Evolutionary conservation across 2,797 vertebrate species (phyloP).

Genomic region (Tenualosa thibaudeaui): DNA sequence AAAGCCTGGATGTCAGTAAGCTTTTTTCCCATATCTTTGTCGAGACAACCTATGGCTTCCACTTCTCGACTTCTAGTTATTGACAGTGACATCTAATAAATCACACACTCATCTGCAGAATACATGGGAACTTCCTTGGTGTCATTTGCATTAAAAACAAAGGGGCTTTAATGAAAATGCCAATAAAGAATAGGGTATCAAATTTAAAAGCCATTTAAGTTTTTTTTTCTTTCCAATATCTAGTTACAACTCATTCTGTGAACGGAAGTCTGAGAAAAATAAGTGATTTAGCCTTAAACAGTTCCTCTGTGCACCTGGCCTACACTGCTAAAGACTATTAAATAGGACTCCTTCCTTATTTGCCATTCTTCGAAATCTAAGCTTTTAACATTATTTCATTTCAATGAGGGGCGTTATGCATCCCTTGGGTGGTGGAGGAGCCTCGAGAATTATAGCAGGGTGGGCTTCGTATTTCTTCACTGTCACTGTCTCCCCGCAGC

Average conservation of each 20-base stretch:
- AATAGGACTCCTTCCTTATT: not conserved
- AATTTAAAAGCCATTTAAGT: not conserved
- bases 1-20: not conserved
- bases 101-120: not conserved
- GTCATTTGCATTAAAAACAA: conserved; percentile 1
- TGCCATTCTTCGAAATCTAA: not conserved
- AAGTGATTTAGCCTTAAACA: conserved; percentile 3
- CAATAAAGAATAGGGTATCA: not conserved
- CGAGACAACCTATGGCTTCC: not conserved
- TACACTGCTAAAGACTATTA: not conserved
- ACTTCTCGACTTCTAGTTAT: not conserved
- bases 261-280: not conserved
- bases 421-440: not conserved
- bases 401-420: not conserved
- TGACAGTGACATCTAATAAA: not conserved
- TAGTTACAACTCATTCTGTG: not conserved
- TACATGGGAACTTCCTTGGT: not conserved
- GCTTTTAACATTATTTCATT: not conserved
- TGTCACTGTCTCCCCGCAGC: not conserved
- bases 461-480: not conserved
- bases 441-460: not conserved
- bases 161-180: not conserved
- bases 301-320: not conserved
- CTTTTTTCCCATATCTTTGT: not conserved
- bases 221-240: not conserved